Base-by-base conservation (phyloP, 2,888 invertebrate species). In the Auanema freiburgensis region DNA sequence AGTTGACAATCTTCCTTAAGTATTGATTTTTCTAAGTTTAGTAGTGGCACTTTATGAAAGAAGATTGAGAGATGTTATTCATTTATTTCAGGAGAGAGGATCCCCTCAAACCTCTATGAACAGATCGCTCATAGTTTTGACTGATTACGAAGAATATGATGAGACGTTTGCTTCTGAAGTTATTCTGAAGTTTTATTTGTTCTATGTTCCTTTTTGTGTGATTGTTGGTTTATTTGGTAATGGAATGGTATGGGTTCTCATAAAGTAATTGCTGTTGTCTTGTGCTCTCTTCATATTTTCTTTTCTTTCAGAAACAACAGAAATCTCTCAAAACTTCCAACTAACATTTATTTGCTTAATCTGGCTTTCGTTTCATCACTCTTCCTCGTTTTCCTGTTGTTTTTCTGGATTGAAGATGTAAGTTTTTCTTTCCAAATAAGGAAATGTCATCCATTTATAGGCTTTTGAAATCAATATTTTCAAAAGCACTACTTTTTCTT, bases 401-500 rank as follows among this genome's bases (percentile, higher is more conserved):
- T 76, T 14, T 80, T 80, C 59, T 80, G 80, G 79, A 64, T 80
- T 50, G 80, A 80, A 71, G 77, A 80, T 75, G 78, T 78, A 60
- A 46, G 2, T 33, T 33, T 33, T 3, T 33, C 33, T 33, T 8
- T 33, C 4, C 33, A 8, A 33, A 33, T 33, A 33, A 33, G 33
- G 33, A 33, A 33, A 33, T 33, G 33, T 33, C 33, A 5, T 46
- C 16, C 16, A 21, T 46, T 46, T 46, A 46, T 18, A 46, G 16
- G 21, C 16, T 18, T 46, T 46, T 46, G 46, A 14, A 23, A 50
- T 14, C 24, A n/a, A 51, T n/a, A 51, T 40, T 50, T 1, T 44
- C 33, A 33, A 24, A 5, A 67, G 66, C 49, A 65, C 67, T n/a
- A 63, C 67, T 60, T 67, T 67, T 65, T 65, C 64, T 50, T 71